Conservation (phyloP, 30 jellyfish, hydroid and myxozoan genomes). For the Turritopsis rubra region DNA sequence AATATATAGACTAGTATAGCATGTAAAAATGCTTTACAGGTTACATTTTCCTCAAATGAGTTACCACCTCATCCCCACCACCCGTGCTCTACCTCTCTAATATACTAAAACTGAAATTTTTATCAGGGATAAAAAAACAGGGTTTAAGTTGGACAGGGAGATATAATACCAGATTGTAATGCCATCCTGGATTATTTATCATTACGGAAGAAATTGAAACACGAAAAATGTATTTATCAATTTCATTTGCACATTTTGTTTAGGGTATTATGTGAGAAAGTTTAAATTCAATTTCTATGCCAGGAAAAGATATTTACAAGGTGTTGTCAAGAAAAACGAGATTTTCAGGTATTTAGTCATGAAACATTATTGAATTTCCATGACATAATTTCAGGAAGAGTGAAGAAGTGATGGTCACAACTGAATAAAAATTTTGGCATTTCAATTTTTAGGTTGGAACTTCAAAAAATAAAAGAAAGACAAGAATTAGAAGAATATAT, state of each 20-base stretch:
- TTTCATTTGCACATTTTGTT: neutral
- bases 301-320: constrained; percentile 54
- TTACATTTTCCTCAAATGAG: too few relatives aligned
- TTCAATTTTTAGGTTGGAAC: neutral
- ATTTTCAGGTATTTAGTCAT: constrained; percentile 47
- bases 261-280: constrained; percentile 66
- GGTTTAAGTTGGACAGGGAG: too few relatives aligned
- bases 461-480: neutral
- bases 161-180: too few relatives aligned
- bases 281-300: constrained; percentile 72
- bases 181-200: too few relatives aligned
- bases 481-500: constrained; percentile 2
- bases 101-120: too few relatives aligned
- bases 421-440: constrained; percentile 28
- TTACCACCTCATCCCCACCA: too few relatives aligned
- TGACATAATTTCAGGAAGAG: neutral
- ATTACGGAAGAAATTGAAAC: too few relatives aligned
- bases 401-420: too few relatives aligned
- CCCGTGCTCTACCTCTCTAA: too few relatives aligned
- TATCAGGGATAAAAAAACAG: too few relatives aligned
- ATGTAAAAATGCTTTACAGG: too few relatives aligned
- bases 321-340: constrained; percentile 54
- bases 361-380: neutral
- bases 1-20: too few relatives aligned
- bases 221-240: neutral